Conservation (phyloP, 2,888 invertebrate genomes). For the Rotaria magnacalcarata region DNA sequence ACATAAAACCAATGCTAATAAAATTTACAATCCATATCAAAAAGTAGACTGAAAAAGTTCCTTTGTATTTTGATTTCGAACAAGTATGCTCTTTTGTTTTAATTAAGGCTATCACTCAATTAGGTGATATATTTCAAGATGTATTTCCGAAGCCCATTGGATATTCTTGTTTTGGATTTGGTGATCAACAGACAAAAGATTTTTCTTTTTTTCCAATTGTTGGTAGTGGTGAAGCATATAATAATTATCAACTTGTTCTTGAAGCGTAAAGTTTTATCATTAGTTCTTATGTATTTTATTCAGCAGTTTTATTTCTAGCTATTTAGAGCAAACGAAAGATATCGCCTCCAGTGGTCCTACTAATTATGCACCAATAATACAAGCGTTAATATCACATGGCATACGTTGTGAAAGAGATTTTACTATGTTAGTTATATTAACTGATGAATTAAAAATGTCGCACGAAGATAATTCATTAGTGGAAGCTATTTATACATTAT, state of each 20-base stretch:
- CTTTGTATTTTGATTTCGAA: slow-evolving; percentile 50
- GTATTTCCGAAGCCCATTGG: not conserved
- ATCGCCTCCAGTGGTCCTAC: slow-evolving; percentile 62
- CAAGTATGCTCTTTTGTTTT: not conserved
- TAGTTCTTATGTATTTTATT: not conserved
- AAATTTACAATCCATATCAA: slow-evolving; percentile 61
- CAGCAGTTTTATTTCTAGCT: slow-evolving; percentile 50
- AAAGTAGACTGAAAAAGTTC: slow-evolving; percentile 54
- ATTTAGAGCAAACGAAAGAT: slow-evolving; percentile 58
- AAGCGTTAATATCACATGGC: slow-evolving; percentile 60
- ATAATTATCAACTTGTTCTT: slow-evolving; percentile 49
- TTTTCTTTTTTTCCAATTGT: slow-evolving; percentile 54
- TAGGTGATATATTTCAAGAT: not conserved
- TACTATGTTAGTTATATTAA: slow-evolving; percentile 59
- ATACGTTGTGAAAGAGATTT: not conserved
- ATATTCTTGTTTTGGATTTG: slow-evolving; percentile 52
- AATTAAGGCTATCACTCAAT: slow-evolving; percentile 40
- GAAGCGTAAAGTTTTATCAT: slow-evolving; percentile 46
- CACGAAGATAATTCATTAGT: slow-evolving; percentile 59
- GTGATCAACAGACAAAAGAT: slow-evolving; percentile 54
- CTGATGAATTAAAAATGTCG: slow-evolving; percentile 61
- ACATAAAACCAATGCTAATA: slow-evolving; percentile 55
- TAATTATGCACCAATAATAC: slow-evolving; percentile 62
- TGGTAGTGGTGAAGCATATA: slow-evolving; percentile 50
- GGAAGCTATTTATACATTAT: slow-evolving; percentile 61